Evolutionary conservation across 2,113 vertebrate species (phyloP).

Genomic region (Sciurus niger): DNA sequence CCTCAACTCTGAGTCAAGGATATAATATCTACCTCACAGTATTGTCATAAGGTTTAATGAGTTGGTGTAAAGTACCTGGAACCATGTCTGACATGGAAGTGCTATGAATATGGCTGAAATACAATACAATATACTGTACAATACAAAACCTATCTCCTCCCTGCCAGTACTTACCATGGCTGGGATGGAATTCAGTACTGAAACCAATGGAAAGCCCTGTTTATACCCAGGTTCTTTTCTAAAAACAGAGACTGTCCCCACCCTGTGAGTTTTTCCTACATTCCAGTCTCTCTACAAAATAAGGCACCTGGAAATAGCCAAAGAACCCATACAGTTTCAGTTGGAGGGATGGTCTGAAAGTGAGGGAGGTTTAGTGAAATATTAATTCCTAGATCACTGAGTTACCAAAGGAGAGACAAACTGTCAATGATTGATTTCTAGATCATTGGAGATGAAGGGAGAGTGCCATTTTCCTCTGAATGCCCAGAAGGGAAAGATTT

Average conservation of each 20-base stretch:
- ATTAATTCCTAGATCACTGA: background rate
- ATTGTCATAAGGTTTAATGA: background rate
- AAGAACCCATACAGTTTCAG: background rate
- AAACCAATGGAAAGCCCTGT: background rate
- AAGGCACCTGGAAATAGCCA: background rate
- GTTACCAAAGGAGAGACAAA: background rate
- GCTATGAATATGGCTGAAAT: background rate
- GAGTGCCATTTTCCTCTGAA: background rate
- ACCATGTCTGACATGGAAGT: background rate
- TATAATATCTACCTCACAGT: background rate
- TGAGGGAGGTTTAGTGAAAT: background rate
- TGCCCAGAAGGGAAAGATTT: background rate
- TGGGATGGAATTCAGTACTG: background rate
- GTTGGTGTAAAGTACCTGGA: background rate
- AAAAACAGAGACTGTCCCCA: background rate
- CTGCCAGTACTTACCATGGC: background rate
- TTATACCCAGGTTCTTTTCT: background rate
- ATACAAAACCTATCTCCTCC: background rate
- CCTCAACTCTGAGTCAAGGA: background rate
- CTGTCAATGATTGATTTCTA: background rate
- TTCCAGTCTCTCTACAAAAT: background rate
- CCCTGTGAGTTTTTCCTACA: background rate
- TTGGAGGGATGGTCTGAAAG: background rate
- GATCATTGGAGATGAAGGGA: background rate
- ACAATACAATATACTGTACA: background rate